Base-by-base conservation (phyloP, 2,888 invertebrate species). In the Tryphoninae sp. region DNA sequence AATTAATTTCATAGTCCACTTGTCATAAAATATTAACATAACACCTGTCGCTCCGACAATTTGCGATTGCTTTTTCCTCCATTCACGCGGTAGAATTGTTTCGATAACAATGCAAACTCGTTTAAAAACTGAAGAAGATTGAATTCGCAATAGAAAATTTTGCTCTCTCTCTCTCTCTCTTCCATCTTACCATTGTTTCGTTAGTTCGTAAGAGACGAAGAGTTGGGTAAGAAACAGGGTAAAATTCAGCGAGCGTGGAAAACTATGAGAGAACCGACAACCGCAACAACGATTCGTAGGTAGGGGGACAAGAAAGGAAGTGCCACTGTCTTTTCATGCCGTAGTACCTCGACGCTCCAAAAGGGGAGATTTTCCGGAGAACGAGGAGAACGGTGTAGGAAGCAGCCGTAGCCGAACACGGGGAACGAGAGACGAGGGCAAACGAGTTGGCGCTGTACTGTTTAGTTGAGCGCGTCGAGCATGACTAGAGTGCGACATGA, bases 401-500 rank as follows among this genome's bases (percentile, higher is more conserved):
- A 69, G 68, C 26, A 62, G 76, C 16, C 13, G 61, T n/a, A 33
- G 55, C 53, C 33, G 33, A 42, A 13, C 16, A 26, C n/a, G 69
- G 26, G 64, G 51, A 61, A 23, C 33, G 22, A 6, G 68, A 73
- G 79, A 79, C 76, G 77, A 69, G 84, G 82, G 83, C 84, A 86
- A 87, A 87, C 87, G 86, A 87, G 87, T 84, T 85, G 86, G 86
- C 81, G 86, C 84, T 84, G 82, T 83, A 86, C 88, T 89, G 90
- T 90, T 91, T 91, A 88, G 88, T 88, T 86, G 88, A 87, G 87
- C 87, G 84, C 83, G 86, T 88, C 87, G 88, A 86, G 88, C 90
- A 90, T 89, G 91, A 89, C 89, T 88, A 84, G 87, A 87, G 88
- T 89, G 88, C 90, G 91, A 89, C 91, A 89, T 89, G 91, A 91